Base-by-base conservation (phyloP, 1,140 invertebrate genomes). In the Neocloeon triangulifer region DNA sequence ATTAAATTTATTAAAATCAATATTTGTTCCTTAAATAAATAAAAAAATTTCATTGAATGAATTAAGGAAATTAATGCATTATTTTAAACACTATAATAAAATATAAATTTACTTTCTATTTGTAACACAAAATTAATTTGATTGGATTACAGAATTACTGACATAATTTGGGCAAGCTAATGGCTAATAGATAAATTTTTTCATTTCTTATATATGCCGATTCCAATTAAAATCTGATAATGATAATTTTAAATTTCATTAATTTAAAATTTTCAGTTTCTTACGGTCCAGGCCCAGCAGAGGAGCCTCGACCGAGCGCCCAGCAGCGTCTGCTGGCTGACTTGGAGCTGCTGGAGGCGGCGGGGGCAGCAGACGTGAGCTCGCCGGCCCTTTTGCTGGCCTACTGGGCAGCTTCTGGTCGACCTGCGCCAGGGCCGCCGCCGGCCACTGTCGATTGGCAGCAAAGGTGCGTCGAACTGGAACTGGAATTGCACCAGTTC, bases 401-500 rank as follows among this genome's bases (percentile, higher is more conserved):
- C 53, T 35, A 52, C 46, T 12, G 38, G 47, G 5, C 28, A 33
- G 3, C 25, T 39, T 18, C 31, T 40, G 7, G 26, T 32, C 9
- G 32, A 19, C 2, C 25, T 42, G 42, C 2, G 25, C 42, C 42
- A 5, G 50, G 45, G 32, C 22, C n/a, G 31, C 37, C 9, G 36
- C 25, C n/a, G 19, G 10, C 4, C 21, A 51, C 52, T 31, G 51
- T 64, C 33, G 74, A 76, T 45, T 86, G 81, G 81, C 74, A 81
- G 50, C 75, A 84, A 45, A 58, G 75, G 17, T 86, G 79, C 48
- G 50, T 81, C 37, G 72, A 80, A 43, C 47, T 86, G 37, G 79
- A 85, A 44, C 48, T 80, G 38, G 78, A 82, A 43, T 53, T 85
- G 41, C 76, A 82, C 46, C 59, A 76, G 29, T 82, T 76, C 40